Percentiles rank a stretch among this genome's conserved stretches.
Evolutionary conservation across 2,797 vertebrate genomes (phyloP).

Genomic region (Hirundo rustica): DNA sequence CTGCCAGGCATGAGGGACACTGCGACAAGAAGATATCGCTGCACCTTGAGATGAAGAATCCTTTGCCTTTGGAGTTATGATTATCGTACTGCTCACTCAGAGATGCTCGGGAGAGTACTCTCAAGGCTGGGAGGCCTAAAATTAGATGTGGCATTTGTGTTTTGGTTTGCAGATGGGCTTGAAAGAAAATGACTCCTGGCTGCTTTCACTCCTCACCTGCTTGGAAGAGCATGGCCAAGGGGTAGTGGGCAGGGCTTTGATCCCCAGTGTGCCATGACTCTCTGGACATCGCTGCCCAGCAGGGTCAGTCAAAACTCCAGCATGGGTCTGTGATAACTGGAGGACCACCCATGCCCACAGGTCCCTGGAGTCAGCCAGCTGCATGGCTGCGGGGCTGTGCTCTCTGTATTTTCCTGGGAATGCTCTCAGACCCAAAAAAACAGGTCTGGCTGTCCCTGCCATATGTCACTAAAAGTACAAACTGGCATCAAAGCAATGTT

Average conservation of each 20-base stretch:
- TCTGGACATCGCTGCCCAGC: rapidly evolving
- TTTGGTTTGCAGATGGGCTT: neutral
- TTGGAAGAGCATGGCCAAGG: neutral
- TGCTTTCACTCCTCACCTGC: neutral
- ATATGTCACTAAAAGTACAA: rapidly evolving
- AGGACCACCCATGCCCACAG: rapidly evolving
- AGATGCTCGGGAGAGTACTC: neutral
- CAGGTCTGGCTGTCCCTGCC: neutral
- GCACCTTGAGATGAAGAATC: too few species aligned
- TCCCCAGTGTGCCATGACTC: rapidly evolving
- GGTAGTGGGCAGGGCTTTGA: neutral
- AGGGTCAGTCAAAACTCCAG: rapidly evolving
- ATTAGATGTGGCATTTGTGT: constrained; percentile 52
- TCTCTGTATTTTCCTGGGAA: neutral
- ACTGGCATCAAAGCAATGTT: neutral
- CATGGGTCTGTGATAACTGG: rapidly evolving
- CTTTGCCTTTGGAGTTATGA: too few species aligned
- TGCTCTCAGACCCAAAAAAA: neutral
- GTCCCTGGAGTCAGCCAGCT: neutral
- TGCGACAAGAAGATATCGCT: too few species aligned
- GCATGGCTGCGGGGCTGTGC: neutral
- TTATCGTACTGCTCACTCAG: neutral
- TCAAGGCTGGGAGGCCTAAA: constrained; percentile 46
- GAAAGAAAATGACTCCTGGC: neutral
- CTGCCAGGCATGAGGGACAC: too few species aligned